These are phyloP conservation scores for Drosophila seclusa DNA, from an alignment of 2,888 invertebrate species.

Conservation along the genomic window DNA sequence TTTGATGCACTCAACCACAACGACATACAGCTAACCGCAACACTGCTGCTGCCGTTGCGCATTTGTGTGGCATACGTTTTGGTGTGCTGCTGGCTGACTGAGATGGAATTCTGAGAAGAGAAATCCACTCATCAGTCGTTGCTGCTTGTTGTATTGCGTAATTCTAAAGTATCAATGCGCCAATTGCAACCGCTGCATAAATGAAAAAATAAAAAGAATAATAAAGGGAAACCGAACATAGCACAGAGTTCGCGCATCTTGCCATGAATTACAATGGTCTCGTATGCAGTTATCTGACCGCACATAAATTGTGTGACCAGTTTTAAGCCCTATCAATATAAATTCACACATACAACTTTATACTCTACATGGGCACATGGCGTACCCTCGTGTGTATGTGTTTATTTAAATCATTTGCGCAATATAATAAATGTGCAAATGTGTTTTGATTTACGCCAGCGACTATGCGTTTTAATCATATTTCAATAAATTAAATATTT, in stretches of 20 bases:
- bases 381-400: not conserved
- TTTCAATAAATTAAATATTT: conserved; percentile 80
- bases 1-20: conserved; percentile 79
- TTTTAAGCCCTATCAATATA: conserved; percentile 39
- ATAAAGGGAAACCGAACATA: not conserved
- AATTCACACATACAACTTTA: conserved; percentile 59
- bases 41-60: conserved; percentile 68
- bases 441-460: conserved; percentile 74
- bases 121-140: conserved; percentile 11
- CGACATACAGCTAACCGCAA: conserved; percentile 76
- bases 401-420: conserved; percentile 9
- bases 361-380: not conserved
- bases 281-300: conserved; percentile 78
- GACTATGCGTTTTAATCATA: conserved; percentile 70
- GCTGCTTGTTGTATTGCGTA: conserved; percentile 22
- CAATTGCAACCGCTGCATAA: conserved; percentile 22
- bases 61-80: conserved; percentile 71
- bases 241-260: conserved; percentile 22
- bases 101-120: conserved; percentile 48
- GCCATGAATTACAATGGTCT: conserved; percentile 70
- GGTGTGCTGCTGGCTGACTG: conserved; percentile 40
- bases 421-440: conserved; percentile 73
- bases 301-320: conserved; percentile 75
- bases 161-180: conserved; percentile 27
- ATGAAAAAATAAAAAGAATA: conserved; percentile 11